A percentile compares a stretch with the other conserved stretches of the same genome.
phyloP scores from a whole-genome alignment of 2,797 vertebrate genomes.

The Chrosomus eos region DNA sequence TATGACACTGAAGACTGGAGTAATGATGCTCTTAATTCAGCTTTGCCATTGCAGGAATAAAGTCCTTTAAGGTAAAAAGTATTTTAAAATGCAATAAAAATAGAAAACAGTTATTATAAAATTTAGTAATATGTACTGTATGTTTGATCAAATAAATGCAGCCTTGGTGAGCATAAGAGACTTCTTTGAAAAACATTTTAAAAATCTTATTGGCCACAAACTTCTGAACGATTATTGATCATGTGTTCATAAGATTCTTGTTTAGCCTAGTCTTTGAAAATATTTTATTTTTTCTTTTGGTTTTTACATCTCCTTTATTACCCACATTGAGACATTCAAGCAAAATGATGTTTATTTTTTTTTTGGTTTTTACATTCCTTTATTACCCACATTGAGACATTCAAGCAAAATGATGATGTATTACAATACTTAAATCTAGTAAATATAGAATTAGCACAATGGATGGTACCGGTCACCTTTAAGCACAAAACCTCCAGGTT shows the following conservation, averaged over 20 bases:
- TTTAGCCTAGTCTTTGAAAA: background rate
- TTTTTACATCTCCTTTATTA: background rate
- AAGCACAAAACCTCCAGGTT: conserved; percentile 26
- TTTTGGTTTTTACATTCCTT: background rate
- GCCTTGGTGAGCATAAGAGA: no score
- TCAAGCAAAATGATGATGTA: background rate
- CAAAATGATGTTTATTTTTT: background rate
- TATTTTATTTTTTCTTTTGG: background rate
- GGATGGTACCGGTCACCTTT: background rate
- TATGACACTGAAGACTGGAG: background rate
- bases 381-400: background rate
- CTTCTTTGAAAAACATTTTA: no score
- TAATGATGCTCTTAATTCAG: background rate
- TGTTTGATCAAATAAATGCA: background rate
- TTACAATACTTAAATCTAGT: background rate
- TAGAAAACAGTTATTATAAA: background rate
- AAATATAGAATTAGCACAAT: background rate
- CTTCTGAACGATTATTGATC: no score
- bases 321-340: background rate
- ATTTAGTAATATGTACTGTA: background rate
- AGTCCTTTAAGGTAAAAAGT: background rate
- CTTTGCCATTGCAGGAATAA: no score
- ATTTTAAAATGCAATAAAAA: background rate
- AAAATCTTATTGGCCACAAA: no score
- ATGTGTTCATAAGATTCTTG: no score